Conservation (phyloP, 2,888 invertebrate species). For the Pandemis heparana region DNA sequence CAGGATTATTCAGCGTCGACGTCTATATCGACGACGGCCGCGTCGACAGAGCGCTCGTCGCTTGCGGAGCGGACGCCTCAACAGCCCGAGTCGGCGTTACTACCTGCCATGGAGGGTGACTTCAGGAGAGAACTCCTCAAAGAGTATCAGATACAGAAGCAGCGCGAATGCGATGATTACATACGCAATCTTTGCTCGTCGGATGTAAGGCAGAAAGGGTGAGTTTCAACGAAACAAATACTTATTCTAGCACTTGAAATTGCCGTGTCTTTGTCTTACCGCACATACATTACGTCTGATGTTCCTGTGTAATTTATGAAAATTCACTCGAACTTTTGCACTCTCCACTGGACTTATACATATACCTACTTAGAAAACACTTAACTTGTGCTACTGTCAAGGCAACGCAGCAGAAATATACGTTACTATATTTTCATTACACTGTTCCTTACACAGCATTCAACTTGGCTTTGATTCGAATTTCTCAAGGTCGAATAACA, state of each 20-base stretch:
- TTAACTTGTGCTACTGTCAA: no score
- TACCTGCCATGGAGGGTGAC: slow-evolving; percentile 67
- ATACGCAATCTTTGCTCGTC: slow-evolving; percentile 76
- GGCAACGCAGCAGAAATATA: no score
- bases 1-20: slow-evolving; percentile 88
- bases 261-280: not conserved
- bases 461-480: not conserved
- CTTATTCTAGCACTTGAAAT: not conserved
- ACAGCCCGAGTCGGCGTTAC: slow-evolving; percentile 62
- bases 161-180: slow-evolving; percentile 85
- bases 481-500: not conserved
- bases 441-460: not conserved
- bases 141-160: slow-evolving; percentile 92
- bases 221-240: slow-evolving; percentile 48
- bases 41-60: slow-evolving; percentile 86
- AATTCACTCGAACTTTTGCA: no score
- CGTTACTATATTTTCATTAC: not conserved
- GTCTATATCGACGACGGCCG: slow-evolving; percentile 88
- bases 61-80: slow-evolving; percentile 66
- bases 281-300: no score
- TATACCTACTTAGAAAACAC: no score
- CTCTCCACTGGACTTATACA: no score
- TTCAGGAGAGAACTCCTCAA: slow-evolving; percentile 90
- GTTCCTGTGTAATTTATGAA: no score
- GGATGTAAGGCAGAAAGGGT: slow-evolving; percentile 73